Conservation (phyloP, 1,140 invertebrate species). For the Hetaerina americana region DNA sequence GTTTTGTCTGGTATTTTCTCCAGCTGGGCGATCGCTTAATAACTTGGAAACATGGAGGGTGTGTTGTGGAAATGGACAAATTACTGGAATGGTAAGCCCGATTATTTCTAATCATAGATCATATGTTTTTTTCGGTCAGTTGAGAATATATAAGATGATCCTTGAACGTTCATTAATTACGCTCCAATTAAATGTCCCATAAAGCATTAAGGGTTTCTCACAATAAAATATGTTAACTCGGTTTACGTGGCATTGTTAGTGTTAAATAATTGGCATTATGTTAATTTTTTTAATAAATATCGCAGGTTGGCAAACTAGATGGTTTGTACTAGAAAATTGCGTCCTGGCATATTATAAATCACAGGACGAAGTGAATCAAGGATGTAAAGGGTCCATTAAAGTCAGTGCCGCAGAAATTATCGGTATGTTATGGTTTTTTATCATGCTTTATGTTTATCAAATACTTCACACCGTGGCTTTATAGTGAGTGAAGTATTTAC, state of each 20-base stretch:
- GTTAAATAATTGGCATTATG: not conserved
- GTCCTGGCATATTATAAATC: constrained; percentile 71
- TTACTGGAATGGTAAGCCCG: constrained; percentile 57
- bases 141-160: not conserved
- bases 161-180: too few relatives aligned
- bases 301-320: constrained; percentile 72
- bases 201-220: too few relatives aligned
- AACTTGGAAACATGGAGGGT: constrained; percentile 45
- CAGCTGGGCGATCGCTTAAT: not conserved
- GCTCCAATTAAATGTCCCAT: too few relatives aligned
- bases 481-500: too few relatives aligned
- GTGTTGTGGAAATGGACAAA: constrained; percentile 72
- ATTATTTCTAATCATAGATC: not conserved
- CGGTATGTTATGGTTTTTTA: too few relatives aligned
- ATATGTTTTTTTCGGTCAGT: not conserved
- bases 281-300: constrained; percentile 13
- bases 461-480: too few relatives aligned
- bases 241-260: not conserved
- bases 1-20: not conserved
- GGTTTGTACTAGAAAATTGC: constrained; percentile 71
- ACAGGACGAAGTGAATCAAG: constrained; percentile 66
- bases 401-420: constrained; percentile 70
- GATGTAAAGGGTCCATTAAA: constrained; percentile 72
- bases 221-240: not conserved
- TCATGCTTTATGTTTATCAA: too few relatives aligned